Evolutionary conservation across 2,797 vertebrate genomes (phyloP), one percentile per base, ranked within the genome.

Genomic region (Zenarchopterus dispar): DNA sequence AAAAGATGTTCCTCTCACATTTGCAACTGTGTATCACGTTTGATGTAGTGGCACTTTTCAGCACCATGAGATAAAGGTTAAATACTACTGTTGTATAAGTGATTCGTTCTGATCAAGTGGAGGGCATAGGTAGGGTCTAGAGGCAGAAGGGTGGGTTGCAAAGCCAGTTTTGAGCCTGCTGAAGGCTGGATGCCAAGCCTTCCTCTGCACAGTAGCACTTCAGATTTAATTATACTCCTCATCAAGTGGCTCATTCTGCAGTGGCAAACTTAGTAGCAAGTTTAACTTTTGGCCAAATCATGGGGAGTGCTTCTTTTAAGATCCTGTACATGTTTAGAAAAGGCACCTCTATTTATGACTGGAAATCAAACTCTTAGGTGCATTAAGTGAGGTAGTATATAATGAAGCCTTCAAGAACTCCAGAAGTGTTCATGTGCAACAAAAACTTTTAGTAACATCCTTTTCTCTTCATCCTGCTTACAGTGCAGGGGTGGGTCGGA

Each of bases 401-500:
- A 39, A 39, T 39, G 36, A 39, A 39, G 13, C 13, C 3, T 16
- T 5, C 4, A 3, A 39, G 36, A 5, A 39, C 16, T 13, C 36
- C 36, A 39, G 36, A 39, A 3, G 11, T 39, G 2, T 15, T 39
- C 5, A 42, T 42, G 46, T 49, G 23, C 18, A 10, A 22, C 43
- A 1, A 2, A 21, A 42, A 22, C 21, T 11, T 53, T 24, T 8
- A 33, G n/a, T 55, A 43, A 71, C 41, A 26, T 42, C 11, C 1
- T n/a, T 36, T 23, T 7, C 5, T 62, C 18, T 72, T 21, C n/a
- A 0, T 76, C 31, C 69, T 23, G 6, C 9, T 44, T 19, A 3
- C 71, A 99, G 97, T 68, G 97, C 97, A 75, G 97, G 97, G 61
- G 97, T 99, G 62, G 97, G 97, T 81, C 94, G 97, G 84, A 99